Base-by-base conservation (phyloP, 2,797 vertebrate genomes). In the Podarcis lilfordi region DNA sequence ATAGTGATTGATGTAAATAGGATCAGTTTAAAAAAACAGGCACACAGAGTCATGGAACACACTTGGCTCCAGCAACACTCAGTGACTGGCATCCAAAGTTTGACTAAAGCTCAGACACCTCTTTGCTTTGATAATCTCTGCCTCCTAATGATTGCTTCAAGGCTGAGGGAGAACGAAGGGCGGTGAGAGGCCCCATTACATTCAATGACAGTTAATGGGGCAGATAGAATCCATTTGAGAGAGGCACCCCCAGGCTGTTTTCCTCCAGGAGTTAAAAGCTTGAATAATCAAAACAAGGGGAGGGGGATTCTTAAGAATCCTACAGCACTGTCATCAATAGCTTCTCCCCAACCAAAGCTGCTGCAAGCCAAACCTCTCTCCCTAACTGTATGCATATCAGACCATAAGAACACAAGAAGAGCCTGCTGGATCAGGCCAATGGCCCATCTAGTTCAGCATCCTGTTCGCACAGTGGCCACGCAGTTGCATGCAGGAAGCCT, bases 201-300 rank as follows among this genome's bases (percentile, higher is more conserved):
- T 96, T 96, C 96, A 95, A 96, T 97, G 97, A 97, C 97, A 97
- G 96, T 97, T 97, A 97, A 97, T 97, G 97, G 96, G 95, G 96
- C 97, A 96, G 96, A 97, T 96, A 97, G 96, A 97, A 97, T 97
- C 97, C 96, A 97, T 97, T 97, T 97, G 95, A 80, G 94, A 97
- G 95, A 97, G 95, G 92, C 94, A 97, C 71, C 97, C 96, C 95
- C 94, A 80, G 97, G 97, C 96, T 96, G 96, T 97, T 96, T 97
- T 97, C 95, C 96, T 97, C 95, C 92, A 92, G 72, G 94, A 96
- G 95, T 96, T 95, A 96, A 64, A 97, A 97, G 95, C 95, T 96
- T 96, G 96, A 97, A 97, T 96, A 97, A 97, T 96, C 96, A 97
- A 97, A 97, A 97, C 95, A 4, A 37, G 11, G 23, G 29, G 10